Conservation (phyloP, 2,797 vertebrate genomes). For the Erethizon dorsatum region DNA sequence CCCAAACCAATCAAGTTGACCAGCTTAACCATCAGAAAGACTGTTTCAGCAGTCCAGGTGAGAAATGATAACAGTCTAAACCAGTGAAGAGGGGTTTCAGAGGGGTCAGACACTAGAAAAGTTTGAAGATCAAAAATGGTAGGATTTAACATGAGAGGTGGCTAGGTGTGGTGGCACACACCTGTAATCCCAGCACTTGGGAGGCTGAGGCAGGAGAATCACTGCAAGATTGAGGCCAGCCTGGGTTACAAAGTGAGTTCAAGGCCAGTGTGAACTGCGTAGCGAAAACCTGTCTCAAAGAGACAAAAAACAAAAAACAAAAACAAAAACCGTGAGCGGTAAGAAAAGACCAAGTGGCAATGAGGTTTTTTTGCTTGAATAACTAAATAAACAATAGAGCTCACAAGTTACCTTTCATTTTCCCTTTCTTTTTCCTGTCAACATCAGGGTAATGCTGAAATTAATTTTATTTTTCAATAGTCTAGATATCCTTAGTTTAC, state of each 20-base stretch:
- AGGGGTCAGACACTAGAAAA: neutral
- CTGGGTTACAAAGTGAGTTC: too few species aligned
- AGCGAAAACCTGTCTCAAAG: too few species aligned
- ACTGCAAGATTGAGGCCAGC: too few species aligned
- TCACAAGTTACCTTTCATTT: neutral
- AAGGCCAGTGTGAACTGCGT: too few species aligned
- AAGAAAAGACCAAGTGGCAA: neutral
- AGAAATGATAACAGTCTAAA: neutral
- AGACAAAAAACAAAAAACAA: too few species aligned
- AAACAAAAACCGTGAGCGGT: neutral
- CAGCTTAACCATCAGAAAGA: neutral
- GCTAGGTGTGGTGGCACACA: too few species aligned
- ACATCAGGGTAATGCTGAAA: neutral
- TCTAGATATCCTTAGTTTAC: constrained; percentile 17
- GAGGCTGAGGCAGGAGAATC: too few species aligned
- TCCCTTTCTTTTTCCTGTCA: neutral
- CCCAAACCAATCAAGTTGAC: neutral
- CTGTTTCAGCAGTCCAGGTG: neutral
- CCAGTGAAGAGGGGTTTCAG: neutral
- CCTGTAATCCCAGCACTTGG: too few species aligned
- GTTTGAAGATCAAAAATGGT: neutral
- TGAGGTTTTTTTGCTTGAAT: constrained; percentile 18
- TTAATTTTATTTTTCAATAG: constrained; percentile 49
- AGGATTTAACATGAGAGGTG: neutral
- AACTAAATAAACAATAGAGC: neutral